Conservation (phyloP, 1,140 invertebrate species). For the Rhyacophila brunnea region DNA sequence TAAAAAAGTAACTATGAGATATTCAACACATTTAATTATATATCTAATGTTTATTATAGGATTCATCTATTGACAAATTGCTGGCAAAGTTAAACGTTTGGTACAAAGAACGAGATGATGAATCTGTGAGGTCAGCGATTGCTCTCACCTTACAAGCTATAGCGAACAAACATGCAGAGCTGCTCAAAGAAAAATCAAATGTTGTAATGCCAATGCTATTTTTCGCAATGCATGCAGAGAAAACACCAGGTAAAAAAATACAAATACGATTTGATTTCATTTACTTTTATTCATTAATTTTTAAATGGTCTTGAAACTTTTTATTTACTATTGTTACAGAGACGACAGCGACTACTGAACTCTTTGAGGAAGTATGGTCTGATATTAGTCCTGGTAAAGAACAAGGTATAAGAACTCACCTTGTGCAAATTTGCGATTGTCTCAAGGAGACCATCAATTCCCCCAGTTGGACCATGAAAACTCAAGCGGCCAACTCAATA, state of each 20-base stretch:
- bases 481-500: slow-evolving; percentile 80
- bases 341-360: slow-evolving; percentile 63
- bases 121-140: slow-evolving; percentile 69
- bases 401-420: slow-evolving; percentile 74
- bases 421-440: slow-evolving; percentile 70
- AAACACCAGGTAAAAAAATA: slow-evolving; percentile 59
- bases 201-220: slow-evolving; percentile 80
- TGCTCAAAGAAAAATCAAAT: slow-evolving; percentile 77
- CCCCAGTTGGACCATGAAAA: slow-evolving; percentile 82
- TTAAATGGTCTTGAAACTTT: background rate
- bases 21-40: no score
- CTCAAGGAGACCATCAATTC: slow-evolving; percentile 72
- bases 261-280: slow-evolving; percentile 7
- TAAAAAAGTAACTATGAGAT: no score
- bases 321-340: slow-evolving; percentile 40
- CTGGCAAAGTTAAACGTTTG: slow-evolving; percentile 76
- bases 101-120: slow-evolving; percentile 70
- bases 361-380: slow-evolving; percentile 88
- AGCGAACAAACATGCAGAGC: slow-evolving; percentile 78
- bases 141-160: slow-evolving; percentile 79
- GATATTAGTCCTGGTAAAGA: slow-evolving; percentile 85
- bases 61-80: slow-evolving; percentile 82
- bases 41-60: no score
- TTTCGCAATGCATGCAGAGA: slow-evolving; percentile 84
- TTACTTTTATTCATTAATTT: slow-evolving; percentile 3